Evolutionary conservation across 2,888 invertebrate species (phyloP).

Genomic region (Conus canariensis): DNA sequence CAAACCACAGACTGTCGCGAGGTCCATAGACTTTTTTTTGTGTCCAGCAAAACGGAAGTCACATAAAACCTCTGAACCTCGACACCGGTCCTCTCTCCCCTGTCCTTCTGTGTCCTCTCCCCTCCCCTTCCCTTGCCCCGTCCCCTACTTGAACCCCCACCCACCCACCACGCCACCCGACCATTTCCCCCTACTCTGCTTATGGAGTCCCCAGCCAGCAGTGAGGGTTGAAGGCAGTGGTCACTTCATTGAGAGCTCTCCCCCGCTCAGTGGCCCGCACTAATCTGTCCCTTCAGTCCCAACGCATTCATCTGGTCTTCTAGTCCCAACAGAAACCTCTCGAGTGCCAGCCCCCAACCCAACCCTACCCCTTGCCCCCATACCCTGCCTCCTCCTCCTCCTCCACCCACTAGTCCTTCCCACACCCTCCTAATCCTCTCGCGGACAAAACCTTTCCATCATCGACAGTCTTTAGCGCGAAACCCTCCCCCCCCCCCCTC

Average conservation of each 20-base stretch:
- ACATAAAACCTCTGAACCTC: too few relatives aligned
- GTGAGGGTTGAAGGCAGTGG: too few relatives aligned
- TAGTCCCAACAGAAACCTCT: background rate
- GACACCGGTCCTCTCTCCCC: too few relatives aligned
- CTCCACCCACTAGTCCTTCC: background rate
- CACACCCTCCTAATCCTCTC: background rate
- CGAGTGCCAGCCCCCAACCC: background rate
- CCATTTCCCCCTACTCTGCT: background rate
- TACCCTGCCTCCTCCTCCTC: too few relatives aligned
- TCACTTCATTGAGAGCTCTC: conserved; percentile 1
- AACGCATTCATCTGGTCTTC: background rate
- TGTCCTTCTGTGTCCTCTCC: background rate
- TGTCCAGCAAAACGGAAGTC: too few relatives aligned
- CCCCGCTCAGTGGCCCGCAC: background rate
- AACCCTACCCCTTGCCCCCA: fast-evolving
- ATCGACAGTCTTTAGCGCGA: too few relatives aligned
- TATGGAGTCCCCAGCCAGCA: too few relatives aligned
- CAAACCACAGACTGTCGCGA: background rate
- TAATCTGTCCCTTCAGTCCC: background rate
- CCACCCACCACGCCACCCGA: background rate
- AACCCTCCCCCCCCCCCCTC: too few relatives aligned
- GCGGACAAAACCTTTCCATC: too few relatives aligned
- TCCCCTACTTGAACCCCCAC: background rate
- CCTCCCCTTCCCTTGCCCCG: background rate
- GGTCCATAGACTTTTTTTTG: too few relatives aligned